Conservation (phyloP, 2,888 invertebrate species). For the Drosophila pseudotakahashii region DNA sequence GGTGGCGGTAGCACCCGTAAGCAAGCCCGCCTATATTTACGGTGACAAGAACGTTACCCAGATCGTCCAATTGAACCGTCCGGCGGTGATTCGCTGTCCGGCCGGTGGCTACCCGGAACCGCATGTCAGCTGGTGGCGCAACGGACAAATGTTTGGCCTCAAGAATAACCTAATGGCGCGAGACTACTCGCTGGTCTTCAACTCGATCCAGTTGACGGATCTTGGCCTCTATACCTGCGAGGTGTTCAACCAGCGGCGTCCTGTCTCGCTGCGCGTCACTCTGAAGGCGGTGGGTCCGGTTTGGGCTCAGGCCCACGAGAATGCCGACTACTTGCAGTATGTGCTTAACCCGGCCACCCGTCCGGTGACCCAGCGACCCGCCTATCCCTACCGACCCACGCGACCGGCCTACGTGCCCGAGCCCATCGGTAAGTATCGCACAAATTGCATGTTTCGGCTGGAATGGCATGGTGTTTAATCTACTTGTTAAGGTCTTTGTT, state of each 20-base stretch:
- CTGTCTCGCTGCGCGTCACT: constrained; percentile 91
- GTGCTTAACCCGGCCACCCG: constrained; percentile 86
- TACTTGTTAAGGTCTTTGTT: neutral
- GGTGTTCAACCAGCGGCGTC: constrained; percentile 92
- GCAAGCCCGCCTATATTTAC: constrained; percentile 87
- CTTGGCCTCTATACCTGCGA: constrained; percentile 95
- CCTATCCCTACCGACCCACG: constrained; percentile 84
- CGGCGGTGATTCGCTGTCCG: constrained; percentile 90
- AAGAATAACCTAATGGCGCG: constrained; percentile 86
- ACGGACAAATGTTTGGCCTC: constrained; percentile 90
- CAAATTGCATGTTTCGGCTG: constrained; percentile 39
- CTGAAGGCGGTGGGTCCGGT: constrained; percentile 90
- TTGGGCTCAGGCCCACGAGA: constrained; percentile 86
- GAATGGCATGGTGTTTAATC: constrained; percentile 15
- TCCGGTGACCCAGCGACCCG: constrained; percentile 80
- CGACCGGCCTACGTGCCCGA: constrained; percentile 80
- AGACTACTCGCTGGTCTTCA: constrained; percentile 91
- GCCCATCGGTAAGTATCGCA: constrained; percentile 57
- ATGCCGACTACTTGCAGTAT: constrained; percentile 87
- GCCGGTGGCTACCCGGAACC: constrained; percentile 93
- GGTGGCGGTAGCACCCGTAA: constrained; percentile 63
- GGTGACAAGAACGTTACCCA: constrained; percentile 88
- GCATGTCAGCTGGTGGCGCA: constrained; percentile 93
- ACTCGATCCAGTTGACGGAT: constrained; percentile 88
- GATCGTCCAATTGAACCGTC: constrained; percentile 89